phyloP scores from a whole-genome alignment of 2,888 invertebrate genomes.

The Gymnoscelis rufifasciata region DNA sequence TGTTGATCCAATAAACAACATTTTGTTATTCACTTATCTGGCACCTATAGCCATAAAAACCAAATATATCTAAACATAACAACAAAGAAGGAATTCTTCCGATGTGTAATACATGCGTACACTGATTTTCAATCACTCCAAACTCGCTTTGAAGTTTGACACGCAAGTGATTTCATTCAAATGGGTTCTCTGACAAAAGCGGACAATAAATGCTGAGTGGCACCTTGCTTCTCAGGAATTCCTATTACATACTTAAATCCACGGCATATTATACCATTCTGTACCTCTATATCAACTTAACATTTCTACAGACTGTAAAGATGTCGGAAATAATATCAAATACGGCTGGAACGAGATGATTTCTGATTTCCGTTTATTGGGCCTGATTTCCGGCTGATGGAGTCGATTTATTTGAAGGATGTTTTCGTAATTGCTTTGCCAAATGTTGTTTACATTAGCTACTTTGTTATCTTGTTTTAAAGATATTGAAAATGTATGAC shows the following conservation, averaged over 20 bases:
- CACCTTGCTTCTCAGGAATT: not conserved
- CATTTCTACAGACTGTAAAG: conserved; percentile 7
- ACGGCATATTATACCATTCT: not conserved
- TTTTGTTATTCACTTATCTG: too few species aligned
- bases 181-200: conserved; percentile 1
- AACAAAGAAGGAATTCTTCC: too few species aligned
- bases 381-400: conserved; percentile 17
- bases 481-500: not conserved
- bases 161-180: conserved; percentile 1
- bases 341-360: conserved; percentile 26
- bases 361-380: conserved; percentile 32
- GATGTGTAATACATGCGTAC: not conserved
- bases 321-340: conserved; percentile 29
- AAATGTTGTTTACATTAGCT: not conserved
- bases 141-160: not conserved
- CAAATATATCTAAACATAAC: too few species aligned
- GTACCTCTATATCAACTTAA: not conserved
- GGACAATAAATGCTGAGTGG: not conserved
- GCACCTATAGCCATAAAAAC: too few species aligned
- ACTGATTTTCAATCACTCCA: not conserved
- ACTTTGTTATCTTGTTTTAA: too few species aligned
- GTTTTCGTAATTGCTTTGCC: conserved; percentile 24
- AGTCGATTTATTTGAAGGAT: conserved; percentile 27
- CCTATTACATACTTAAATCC: conserved; percentile 8
- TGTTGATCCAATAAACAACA: too few species aligned